Evolutionary conservation across 2,888 invertebrate species (phyloP).

Genomic region (Lymantria dispar): DNA sequence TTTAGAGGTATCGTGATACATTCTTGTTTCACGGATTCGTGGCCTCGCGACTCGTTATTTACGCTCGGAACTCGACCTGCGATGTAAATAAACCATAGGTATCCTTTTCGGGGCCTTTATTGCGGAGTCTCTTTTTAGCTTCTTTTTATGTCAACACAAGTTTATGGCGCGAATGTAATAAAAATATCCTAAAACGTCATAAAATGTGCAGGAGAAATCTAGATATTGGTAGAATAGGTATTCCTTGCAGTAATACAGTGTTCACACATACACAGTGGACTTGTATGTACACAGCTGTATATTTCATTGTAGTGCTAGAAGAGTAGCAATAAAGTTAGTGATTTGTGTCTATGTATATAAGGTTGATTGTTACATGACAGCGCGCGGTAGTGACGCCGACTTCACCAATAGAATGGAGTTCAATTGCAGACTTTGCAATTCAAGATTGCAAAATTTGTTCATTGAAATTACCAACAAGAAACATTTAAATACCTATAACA

Average conservation of each 20-base stretch:
- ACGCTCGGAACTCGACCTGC: slow-evolving; percentile 63
- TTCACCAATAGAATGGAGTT: slow-evolving; percentile 41
- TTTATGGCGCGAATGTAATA: slow-evolving; percentile 30
- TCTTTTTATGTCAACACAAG: slow-evolving; percentile 41
- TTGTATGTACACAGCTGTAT: slow-evolving; percentile 63
- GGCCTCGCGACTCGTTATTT: slow-evolving; percentile 61
- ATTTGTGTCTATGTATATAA: slow-evolving; percentile 42
- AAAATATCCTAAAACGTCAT: slow-evolving; percentile 13
- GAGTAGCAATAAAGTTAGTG: slow-evolving; percentile 44
- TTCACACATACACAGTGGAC: slow-evolving; percentile 43
- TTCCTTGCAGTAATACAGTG: slow-evolving; percentile 25
- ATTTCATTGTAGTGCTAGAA: slow-evolving; percentile 48
- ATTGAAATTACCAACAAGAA: slow-evolving; percentile 1
- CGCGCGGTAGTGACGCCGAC: slow-evolving; percentile 45
- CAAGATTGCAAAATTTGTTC: slow-evolving; percentile 20
- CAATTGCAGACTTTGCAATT: slow-evolving; percentile 47
- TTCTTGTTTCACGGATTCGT: slow-evolving; percentile 67
- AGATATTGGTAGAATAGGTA: slow-evolving; percentile 23
- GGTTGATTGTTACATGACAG: slow-evolving; percentile 45
- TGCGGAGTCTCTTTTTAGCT: slow-evolving; percentile 57
- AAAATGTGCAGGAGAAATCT: slow-evolving; percentile 16
- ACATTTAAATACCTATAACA: too few species aligned
- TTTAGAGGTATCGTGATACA: slow-evolving; percentile 64
- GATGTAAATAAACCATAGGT: slow-evolving; percentile 76
- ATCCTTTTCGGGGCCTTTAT: slow-evolving; percentile 61